Evolutionary conservation across 2,888 invertebrate species (phyloP).

Genomic region (Chrysomela aeneicollis): DNA sequence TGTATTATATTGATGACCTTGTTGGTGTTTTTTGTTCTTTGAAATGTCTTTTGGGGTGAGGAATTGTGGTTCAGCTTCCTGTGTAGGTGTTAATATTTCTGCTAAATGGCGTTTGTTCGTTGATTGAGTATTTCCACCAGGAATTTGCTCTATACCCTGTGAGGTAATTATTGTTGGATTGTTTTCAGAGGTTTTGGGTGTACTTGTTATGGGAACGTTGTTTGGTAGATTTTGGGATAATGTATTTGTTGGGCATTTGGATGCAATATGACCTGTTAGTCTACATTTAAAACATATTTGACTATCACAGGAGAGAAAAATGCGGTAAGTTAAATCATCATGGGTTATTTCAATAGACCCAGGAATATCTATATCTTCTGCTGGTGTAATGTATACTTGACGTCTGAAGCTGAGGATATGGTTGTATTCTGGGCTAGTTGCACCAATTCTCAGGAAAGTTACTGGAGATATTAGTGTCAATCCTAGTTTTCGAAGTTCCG

Average conservation of each 20-base stretch:
- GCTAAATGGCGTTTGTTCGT: background rate
- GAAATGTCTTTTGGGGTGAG: background rate
- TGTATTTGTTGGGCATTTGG: conserved; percentile 27
- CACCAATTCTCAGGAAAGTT: conserved; percentile 40
- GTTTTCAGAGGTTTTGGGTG: background rate
- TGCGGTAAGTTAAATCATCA: conserved; percentile 32
- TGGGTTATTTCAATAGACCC: conserved; percentile 28
- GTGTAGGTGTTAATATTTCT: conserved; percentile 5
- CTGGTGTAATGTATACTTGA: conserved; percentile 37
- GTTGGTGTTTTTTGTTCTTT: background rate
- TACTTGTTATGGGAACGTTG: background rate
- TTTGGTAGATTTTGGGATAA: background rate
- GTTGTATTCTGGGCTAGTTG: conserved; percentile 22
- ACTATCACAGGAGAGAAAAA: conserved; percentile 36
- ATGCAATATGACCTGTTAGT: conserved; percentile 36
- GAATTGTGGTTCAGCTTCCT: background rate
- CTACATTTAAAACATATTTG: conserved; percentile 39
- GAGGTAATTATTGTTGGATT: background rate
- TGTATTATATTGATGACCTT: background rate
- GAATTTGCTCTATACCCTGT: too few relatives aligned
- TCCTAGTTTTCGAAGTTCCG: background rate
- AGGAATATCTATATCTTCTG: conserved; percentile 17
- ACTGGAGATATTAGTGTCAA: too few relatives aligned
- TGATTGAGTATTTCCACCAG: background rate
- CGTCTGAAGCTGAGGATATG: conserved; percentile 45